phyloP scores from a whole-genome alignment of 2,888 invertebrate genomes.

The Mythimna vitellina region DNA sequence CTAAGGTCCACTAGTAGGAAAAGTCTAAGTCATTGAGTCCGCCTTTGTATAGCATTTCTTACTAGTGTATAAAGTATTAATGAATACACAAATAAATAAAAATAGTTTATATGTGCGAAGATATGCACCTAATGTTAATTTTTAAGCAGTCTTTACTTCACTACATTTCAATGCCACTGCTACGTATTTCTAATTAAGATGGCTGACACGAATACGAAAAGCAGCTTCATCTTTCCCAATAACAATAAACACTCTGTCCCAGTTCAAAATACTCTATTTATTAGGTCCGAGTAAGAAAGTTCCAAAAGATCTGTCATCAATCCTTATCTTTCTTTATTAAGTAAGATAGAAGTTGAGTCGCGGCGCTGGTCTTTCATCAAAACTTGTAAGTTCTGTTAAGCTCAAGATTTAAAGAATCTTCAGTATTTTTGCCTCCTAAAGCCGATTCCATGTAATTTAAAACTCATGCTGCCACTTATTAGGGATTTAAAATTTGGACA shows the following conservation, averaged over 20 bases:
- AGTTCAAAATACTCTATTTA: neutral
- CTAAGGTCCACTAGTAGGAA: too few species aligned
- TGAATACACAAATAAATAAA: too few species aligned
- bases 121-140: too few species aligned
- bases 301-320: conserved; percentile 16
- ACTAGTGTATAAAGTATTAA: too few species aligned
- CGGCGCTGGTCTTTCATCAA: conserved; percentile 4
- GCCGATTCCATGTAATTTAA: neutral
- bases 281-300: conserved; percentile 12
- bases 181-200: neutral
- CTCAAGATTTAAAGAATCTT: neutral
- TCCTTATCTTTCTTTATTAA: conserved; percentile 32
- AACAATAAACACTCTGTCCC: neutral
- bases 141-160: too few species aligned
- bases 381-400: neutral
- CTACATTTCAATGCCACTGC: too few species aligned
- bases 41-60: too few species aligned
- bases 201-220: neutral
- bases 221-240: neutral
- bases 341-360: conserved; percentile 13
- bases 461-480: too few species aligned
- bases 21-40: too few species aligned
- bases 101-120: too few species aligned
- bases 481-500: too few species aligned
- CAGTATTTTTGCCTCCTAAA: neutral